phyloP scores from a whole-genome alignment of 2,797 vertebrate species.

The Paramormyrops hopkinsi region DNA sequence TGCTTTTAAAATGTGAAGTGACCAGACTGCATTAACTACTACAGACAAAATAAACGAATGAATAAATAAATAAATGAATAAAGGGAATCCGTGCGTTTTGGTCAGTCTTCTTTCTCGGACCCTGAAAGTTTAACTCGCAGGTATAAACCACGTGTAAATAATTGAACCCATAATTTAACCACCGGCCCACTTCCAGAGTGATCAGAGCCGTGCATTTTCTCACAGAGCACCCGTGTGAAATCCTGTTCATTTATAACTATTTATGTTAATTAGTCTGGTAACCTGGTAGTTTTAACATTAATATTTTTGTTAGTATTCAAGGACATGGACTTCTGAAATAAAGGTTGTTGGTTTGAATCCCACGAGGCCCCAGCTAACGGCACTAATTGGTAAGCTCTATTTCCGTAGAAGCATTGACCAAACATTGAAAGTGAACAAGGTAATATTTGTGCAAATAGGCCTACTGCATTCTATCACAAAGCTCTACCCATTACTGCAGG shows the following conservation, averaged over 20 bases:
- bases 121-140: background rate
- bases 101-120: slow-evolving; percentile 41
- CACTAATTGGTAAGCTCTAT: background rate
- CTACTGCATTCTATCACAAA: background rate
- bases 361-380: background rate
- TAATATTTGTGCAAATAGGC: background rate
- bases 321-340: background rate
- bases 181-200: background rate
- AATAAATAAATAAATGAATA: slow-evolving; percentile 74
- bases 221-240: background rate
- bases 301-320: background rate
- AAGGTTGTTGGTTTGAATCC: slow-evolving; percentile 1
- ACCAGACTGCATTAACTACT: slow-evolving; percentile 98
- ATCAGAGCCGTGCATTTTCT: background rate
- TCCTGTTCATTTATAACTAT: background rate
- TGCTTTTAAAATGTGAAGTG: slow-evolving; percentile 98
- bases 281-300: background rate
- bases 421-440: background rate
- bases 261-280: background rate
- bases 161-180: background rate
- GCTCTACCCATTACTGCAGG: background rate
- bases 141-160: background rate
- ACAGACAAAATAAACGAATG: slow-evolving; percentile 70
- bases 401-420: background rate
- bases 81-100: slow-evolving; percentile 71